These are phyloP conservation scores for Agrilus biguttatus DNA, from an alignment of 2,888 invertebrate species.

Conservation along the genomic window DNA sequence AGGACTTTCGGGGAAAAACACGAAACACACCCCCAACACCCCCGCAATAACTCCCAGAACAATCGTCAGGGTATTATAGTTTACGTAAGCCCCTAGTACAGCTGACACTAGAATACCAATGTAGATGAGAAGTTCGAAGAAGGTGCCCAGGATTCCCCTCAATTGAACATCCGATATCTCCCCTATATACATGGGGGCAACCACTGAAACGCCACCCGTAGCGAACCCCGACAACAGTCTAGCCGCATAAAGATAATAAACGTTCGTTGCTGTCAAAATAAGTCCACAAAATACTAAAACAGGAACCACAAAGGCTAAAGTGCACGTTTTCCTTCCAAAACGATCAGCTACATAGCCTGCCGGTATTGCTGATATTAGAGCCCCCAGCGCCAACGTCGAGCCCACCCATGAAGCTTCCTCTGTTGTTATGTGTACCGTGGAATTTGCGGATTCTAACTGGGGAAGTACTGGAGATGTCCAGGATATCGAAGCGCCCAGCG, in stretches of 20 bases:
- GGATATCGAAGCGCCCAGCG: constrained; percentile 54
- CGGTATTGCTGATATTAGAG: constrained; percentile 53
- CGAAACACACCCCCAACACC: constrained; percentile 43
- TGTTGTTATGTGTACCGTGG: constrained; percentile 17
- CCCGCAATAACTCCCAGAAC: constrained; percentile 48
- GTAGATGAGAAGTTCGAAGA: constrained; percentile 61
- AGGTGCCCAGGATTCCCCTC: constrained; percentile 65
- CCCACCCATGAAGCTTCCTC: constrained; percentile 46
- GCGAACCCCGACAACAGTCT: constrained; percentile 57
- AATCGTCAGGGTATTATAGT: constrained; percentile 52
- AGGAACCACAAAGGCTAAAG: constrained; percentile 45
- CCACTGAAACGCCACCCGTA: constrained; percentile 55
- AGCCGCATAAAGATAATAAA: constrained; percentile 23
- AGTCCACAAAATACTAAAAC: constrained; percentile 47
- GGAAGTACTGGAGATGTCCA: constrained; percentile 66
- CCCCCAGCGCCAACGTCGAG: constrained; percentile 56
- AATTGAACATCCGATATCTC: constrained; percentile 69
- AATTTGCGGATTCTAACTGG: constrained; percentile 28
- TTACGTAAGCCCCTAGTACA: constrained; percentile 48
- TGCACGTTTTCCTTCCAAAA: constrained; percentile 50
- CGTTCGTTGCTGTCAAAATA: constrained; percentile 23
- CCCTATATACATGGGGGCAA: constrained; percentile 69
- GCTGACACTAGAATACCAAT: constrained; percentile 65
- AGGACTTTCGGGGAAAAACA: constrained; percentile 58
- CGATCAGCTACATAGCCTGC: constrained; percentile 51